Evolutionary conservation across 1,140 invertebrate genomes (phyloP), one percentile per base, ranked within the genome.

Genomic region (Diplogasteroides magnus): DNA sequence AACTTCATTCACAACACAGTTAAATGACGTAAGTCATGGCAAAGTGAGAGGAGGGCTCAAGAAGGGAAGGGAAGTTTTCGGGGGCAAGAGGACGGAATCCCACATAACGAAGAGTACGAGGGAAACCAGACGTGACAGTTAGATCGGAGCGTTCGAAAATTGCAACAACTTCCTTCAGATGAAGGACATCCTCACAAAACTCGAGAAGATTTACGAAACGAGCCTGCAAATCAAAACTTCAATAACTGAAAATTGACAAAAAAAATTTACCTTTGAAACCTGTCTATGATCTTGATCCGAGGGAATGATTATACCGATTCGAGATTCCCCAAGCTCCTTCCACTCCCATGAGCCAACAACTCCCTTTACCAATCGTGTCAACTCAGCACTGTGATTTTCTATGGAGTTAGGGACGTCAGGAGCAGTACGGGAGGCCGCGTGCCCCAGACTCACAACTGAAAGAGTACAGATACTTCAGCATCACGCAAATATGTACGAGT

Each of bases 21-120:
- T 71, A 72, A 37, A 72, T 59, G 23, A 61, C 57, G 61, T 72
- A 72, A 48, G 55, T 55, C 70, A 72, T 72, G 70, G 58, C 65
- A 60, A 72, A 72, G 60, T 65, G 63, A 15, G 60, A 63, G 23
- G 61, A 28, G n/a, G 64, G 1, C 28, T 61, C 60, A 23, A 72
- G 31, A 2, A 2, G 3, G 15, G n/a, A 60, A 25, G 70, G 70
- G 26, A 71, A 31, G 19, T 63, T 48, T 14, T 72, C 70, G 59
- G 65, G 68, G 11, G 70, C 67, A 13, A 61, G 27, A 28, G 59
- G 27, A 60, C 70, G 70, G 70, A 72, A 72, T 31, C 70, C 70
- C 29, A 72, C 64, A 37, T 72, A 72, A 31, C 70, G 70, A 23
- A 72, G 65, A 19, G 70, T 72, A 14, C 57, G 15, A 11, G 70